Base-by-base conservation (phyloP, 2,888 invertebrate species). In the Andrena dorsata region DNA sequence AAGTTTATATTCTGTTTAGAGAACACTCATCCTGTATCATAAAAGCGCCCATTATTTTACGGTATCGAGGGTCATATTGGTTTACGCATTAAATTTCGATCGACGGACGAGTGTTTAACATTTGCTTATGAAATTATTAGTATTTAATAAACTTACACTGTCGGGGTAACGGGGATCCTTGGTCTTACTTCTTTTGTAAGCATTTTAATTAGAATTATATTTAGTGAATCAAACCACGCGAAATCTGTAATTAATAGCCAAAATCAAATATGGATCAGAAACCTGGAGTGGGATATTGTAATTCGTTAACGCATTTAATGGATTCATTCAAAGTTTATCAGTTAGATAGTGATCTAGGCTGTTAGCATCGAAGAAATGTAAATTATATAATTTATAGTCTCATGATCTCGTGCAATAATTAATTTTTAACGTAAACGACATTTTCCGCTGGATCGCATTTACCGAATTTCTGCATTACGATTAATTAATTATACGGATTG, bases 81-180 rank as follows among this genome's bases (percentile, higher is more conserved):
- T 77, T 58, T 74, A 53, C 26, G 16, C 56, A 51, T 81, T 70
- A 66, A 74, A 76, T 28, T 65, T 74, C 68, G 72, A 75, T 75
- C 76, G 32, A 41, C 32, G 32, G 35, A 83, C 70, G 68, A 70
- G 74, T 83, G 71, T 56, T 56, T 65, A 66, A 20, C 49, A 16
- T 63, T 68, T 51, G 58, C 32, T 71, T 77, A 70, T 69, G 78
- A 74, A 82, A 68, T 78, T 60, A 61, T 1, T 56, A 75, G 26
- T 65, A 82, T 35, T 72, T 75, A 69, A 83, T 78, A 60, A 58
- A 83, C 78, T 77, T 82, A 75, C 58, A 60, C 28, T 66, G 6
- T 61, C 70, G 80, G 80, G 88, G 88, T 86, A 85, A 83, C 80
- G 82, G 83, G 82, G 86, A 88, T 82, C 83, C 88, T 88, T 86